Evolutionary conservation across 2,888 invertebrate species (phyloP).

Genomic region (Sialis fuliginosa): DNA sequence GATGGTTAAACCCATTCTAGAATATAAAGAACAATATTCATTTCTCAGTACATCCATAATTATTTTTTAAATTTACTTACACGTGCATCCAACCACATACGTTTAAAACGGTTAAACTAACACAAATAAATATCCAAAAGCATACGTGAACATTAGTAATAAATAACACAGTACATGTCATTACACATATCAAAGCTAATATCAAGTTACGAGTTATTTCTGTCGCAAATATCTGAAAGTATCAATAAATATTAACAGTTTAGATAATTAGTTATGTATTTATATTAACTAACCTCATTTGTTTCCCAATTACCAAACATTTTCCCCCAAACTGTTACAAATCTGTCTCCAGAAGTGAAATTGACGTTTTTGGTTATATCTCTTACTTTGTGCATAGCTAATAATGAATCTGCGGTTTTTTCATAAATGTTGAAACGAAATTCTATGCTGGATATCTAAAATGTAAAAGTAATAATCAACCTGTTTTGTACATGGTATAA

Average conservation of each 20-base stretch:
- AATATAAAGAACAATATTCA: background rate
- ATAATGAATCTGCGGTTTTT: slow-evolving; percentile 48
- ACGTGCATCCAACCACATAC: slow-evolving; percentile 62
- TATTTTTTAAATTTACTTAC: background rate
- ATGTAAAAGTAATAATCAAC: slow-evolving; percentile 1
- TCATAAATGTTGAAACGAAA: slow-evolving; percentile 41
- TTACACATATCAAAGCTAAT: slow-evolving; percentile 58
- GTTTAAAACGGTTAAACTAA: slow-evolving; percentile 52
- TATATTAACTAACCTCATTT: slow-evolving; percentile 36
- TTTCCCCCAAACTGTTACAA: slow-evolving; percentile 52
- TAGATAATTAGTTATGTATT: background rate
- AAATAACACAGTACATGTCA: slow-evolving; percentile 56
- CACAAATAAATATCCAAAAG: slow-evolving; percentile 60
- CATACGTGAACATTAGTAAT: slow-evolving; percentile 63
- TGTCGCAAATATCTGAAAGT: slow-evolving; percentile 38
- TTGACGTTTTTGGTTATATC: slow-evolving; percentile 33
- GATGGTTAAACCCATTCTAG: slow-evolving; percentile 56
- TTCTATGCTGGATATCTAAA: slow-evolving; percentile 37
- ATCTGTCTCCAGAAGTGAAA: slow-evolving; percentile 40
- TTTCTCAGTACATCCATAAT: background rate
- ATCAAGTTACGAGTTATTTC: slow-evolving; percentile 63
- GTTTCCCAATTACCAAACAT: slow-evolving; percentile 60
- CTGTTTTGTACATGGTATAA: background rate
- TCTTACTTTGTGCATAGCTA: slow-evolving; percentile 52
- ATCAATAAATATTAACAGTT: slow-evolving; percentile 1